These are phyloP conservation scores for Pocillopora meandrina DNA, from an alignment of 92 coral and sea anemone species.

Conservation along the genomic window DNA sequence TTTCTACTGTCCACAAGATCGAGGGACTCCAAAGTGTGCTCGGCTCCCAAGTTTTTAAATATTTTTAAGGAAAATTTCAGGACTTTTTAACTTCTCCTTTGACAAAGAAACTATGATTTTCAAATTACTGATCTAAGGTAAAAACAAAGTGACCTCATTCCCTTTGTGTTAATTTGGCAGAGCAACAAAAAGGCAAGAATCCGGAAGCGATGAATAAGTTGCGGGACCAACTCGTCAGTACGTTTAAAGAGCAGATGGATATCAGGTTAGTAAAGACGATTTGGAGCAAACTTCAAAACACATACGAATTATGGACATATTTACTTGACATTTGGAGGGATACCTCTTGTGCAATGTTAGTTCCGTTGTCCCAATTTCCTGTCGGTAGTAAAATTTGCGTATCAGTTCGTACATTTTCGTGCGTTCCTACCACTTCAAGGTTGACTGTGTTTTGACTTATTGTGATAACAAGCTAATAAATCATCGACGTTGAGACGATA, in stretches of 20 bases:
- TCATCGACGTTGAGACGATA: too few relatives aligned
- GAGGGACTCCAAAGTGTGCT: too few relatives aligned
- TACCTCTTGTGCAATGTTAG: background rate
- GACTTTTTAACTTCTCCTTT: too few relatives aligned
- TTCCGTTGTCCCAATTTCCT: background rate
- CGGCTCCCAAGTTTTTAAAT: too few relatives aligned
- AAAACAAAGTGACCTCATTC: background rate
- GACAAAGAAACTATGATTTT: too few relatives aligned
- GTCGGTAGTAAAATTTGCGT: background rate
- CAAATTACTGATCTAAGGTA: too few relatives aligned
- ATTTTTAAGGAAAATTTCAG: too few relatives aligned
- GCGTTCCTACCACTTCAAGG: too few relatives aligned
- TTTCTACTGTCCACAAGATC: too few relatives aligned
- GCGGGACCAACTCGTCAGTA: slow-evolving; percentile 82
- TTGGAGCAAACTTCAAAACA: background rate
- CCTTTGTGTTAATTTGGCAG: slow-evolving; percentile 2
- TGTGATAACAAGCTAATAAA: too few relatives aligned
- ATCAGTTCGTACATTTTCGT: too few relatives aligned
- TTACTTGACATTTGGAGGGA: background rate
- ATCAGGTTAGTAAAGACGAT: slow-evolving; percentile 52
- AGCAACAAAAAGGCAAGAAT: slow-evolving; percentile 56
- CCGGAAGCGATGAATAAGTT: slow-evolving; percentile 81
- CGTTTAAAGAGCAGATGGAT: slow-evolving; percentile 91
- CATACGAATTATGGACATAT: background rate
- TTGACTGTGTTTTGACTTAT: too few relatives aligned